These are phyloP conservation scores for Phylloscopus whistleri DNA, from an alignment of 2,113 vertebrate species.

Conservation along the genomic window DNA sequence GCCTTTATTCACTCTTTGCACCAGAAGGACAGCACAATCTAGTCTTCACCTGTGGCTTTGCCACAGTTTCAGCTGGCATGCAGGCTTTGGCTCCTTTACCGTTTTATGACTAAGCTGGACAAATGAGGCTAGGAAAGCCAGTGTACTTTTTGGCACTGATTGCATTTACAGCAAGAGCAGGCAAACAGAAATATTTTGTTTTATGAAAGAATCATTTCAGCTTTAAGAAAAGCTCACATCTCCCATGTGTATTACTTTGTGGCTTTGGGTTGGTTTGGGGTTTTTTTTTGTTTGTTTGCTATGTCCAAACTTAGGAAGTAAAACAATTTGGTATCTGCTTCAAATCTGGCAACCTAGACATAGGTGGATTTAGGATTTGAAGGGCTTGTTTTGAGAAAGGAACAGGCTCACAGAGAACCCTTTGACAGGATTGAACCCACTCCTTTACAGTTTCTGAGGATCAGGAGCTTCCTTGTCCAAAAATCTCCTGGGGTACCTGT, in stretches of 20 bases:
- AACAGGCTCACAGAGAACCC: not conserved
- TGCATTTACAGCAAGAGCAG: not conserved
- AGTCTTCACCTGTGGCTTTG: not conserved
- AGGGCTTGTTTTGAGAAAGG: not conserved
- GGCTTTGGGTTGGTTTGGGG: not conserved
- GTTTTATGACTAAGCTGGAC: not conserved
- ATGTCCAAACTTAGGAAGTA: not conserved
- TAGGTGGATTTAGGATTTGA: not conserved
- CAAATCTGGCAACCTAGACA: not conserved
- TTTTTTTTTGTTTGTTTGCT: not conserved
- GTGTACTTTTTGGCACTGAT: slow-evolving; percentile 6
- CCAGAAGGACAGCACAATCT: not conserved
- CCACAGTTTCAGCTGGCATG: not conserved
- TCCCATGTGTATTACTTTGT: not conserved
- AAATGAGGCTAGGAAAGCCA: not conserved
- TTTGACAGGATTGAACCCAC: not conserved
- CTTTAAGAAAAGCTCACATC: not conserved
- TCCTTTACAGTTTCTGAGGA: not conserved
- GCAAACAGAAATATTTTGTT: not conserved
- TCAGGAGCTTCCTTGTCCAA: not conserved
- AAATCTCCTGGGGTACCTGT: not conserved
- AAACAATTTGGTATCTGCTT: slow-evolving; percentile 5
- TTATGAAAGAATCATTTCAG: slow-evolving; percentile 27
- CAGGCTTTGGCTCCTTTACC: not conserved
- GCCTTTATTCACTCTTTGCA: not conserved